These are phyloP conservation scores for Aleiodes testaceus DNA, from an alignment of 2,888 invertebrate genomes.

Conservation along the genomic window DNA sequence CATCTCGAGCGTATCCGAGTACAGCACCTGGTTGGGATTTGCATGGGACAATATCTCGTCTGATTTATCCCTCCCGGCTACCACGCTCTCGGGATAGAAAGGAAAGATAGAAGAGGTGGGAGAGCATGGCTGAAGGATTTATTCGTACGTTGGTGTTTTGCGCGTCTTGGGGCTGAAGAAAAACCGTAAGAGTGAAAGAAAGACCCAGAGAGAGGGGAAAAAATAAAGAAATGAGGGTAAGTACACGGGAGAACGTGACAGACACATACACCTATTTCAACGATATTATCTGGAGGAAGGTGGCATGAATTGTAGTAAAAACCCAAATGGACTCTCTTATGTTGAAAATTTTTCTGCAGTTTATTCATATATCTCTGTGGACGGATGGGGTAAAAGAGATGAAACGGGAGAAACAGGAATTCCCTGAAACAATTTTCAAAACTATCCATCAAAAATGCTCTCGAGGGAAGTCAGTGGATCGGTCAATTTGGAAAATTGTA, in stretches of 20 bases:
- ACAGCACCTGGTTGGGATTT: constrained; percentile 61
- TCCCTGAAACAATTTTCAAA: too few species aligned
- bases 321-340: constrained; percentile 16
- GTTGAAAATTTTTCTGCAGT: not conserved
- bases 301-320: constrained; percentile 9
- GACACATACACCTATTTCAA: constrained; percentile 25
- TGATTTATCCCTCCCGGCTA: constrained; percentile 61
- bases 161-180: constrained; percentile 43
- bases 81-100: constrained; percentile 47
- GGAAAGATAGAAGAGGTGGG: constrained; percentile 46
- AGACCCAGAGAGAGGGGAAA: constrained; percentile 44
- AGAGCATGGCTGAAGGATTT: constrained; percentile 60
- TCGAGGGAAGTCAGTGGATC: not conserved
- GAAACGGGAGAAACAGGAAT: constrained; percentile 13
- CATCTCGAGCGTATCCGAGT: constrained; percentile 45
- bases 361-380: not conserved
- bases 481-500: constrained; percentile 4
- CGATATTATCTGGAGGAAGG: constrained; percentile 9
- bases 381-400: constrained; percentile 19
- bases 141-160: constrained; percentile 56
- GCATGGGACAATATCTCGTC: constrained; percentile 67
- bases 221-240: constrained; percentile 36
- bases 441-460: too few species aligned
- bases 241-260: constrained; percentile 27
- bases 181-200: constrained; percentile 44